A percentile compares a stretch with the other conserved stretches of the same genome.
These are phyloP conservation scores for Opisthograptis luteolata DNA, from an alignment of 2,888 invertebrate genomes.

Conservation along the genomic window DNA sequence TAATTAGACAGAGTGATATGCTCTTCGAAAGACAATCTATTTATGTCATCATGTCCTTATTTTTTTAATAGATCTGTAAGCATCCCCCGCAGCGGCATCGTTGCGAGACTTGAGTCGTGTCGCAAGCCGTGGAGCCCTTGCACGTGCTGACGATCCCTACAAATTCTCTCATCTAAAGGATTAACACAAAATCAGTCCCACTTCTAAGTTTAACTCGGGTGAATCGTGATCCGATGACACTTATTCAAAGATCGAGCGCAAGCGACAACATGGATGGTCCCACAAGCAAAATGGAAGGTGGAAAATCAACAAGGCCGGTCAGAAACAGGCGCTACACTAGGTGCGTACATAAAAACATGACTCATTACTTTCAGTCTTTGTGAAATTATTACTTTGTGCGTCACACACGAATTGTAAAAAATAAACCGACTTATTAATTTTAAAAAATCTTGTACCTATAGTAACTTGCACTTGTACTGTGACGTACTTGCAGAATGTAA, in stretches of 20 bases:
- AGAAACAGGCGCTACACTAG: slow-evolving; percentile 89
- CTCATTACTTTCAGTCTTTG: slow-evolving; percentile 71
- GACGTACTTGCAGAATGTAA: not conserved
- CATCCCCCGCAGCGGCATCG: slow-evolving; percentile 80
- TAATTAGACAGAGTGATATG: slow-evolving; percentile 62
- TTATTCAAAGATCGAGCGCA: slow-evolving; percentile 62
- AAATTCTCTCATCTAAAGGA: slow-evolving; percentile 36
- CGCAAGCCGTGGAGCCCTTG: slow-evolving; percentile 69
- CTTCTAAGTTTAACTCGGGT: slow-evolving; percentile 37
- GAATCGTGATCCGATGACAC: slow-evolving; percentile 65
- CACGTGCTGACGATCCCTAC: slow-evolving; percentile 67
- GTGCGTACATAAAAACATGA: slow-evolving; percentile 79
- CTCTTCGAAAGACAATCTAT: slow-evolving; percentile 75
- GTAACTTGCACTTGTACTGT: slow-evolving; percentile 16
- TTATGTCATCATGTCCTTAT: slow-evolving; percentile 83
- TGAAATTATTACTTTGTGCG: slow-evolving; percentile 74
- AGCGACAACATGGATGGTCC: slow-evolving; percentile 64
- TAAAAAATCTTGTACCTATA: slow-evolving; percentile 18
- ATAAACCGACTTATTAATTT: slow-evolving; percentile 45
- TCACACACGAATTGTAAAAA: slow-evolving; percentile 49
- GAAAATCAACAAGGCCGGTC: slow-evolving; percentile 86
- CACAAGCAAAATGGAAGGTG: slow-evolving; percentile 70
- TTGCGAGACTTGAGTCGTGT: slow-evolving; percentile 74
- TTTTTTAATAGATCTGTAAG: slow-evolving; percentile 82
- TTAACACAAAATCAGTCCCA: slow-evolving; percentile 33